Evolutionary conservation across 30 jellyfish, hydroid and myxozoan species (phyloP).

Genomic region (Clytia hemisphaerica): DNA sequence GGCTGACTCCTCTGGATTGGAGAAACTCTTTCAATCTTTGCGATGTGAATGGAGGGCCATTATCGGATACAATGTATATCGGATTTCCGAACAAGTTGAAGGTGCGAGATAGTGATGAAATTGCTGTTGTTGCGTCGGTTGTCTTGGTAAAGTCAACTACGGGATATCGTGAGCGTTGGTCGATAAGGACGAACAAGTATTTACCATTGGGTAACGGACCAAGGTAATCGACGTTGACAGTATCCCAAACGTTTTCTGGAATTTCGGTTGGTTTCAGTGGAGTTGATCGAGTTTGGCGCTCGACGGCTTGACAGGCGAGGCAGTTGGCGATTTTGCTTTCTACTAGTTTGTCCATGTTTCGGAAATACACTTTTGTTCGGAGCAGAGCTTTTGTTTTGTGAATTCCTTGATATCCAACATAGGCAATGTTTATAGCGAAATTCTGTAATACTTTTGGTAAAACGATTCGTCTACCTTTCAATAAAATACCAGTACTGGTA

Average conservation of each 20-base stretch:
- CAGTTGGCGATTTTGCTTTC: not conserved
- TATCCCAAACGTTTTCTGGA: conserved; percentile 2
- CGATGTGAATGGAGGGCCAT: conserved; percentile 46
- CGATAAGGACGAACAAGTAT: not conserved
- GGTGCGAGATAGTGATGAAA: not conserved
- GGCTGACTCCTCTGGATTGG: conserved; percentile 11
- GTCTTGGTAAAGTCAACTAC: not conserved
- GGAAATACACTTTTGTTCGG: conserved; percentile 6
- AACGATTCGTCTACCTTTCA: conserved; percentile 7
- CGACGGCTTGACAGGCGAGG: not conserved
- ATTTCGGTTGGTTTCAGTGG: conserved; percentile 12
- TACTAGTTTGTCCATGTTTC: conserved; percentile 8
- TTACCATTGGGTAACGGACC: conserved; percentile 6
- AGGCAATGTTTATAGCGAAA: not conserved
- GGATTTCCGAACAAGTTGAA: not conserved
- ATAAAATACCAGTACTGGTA: conserved; percentile 6
- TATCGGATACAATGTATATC: conserved; percentile 14
- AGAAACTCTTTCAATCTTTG: not conserved
- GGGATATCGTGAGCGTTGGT: conserved; percentile 13
- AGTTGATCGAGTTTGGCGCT: not conserved
- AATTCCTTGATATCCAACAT: conserved; percentile 5
- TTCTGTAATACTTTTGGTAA: not conserved
- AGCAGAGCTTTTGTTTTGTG: conserved; percentile 2
- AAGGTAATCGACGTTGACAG: conserved; percentile 15
- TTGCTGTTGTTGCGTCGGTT: not conserved